Conservation (phyloP, 2,797 vertebrate species). For the Protosalanx chinensis region DNA sequence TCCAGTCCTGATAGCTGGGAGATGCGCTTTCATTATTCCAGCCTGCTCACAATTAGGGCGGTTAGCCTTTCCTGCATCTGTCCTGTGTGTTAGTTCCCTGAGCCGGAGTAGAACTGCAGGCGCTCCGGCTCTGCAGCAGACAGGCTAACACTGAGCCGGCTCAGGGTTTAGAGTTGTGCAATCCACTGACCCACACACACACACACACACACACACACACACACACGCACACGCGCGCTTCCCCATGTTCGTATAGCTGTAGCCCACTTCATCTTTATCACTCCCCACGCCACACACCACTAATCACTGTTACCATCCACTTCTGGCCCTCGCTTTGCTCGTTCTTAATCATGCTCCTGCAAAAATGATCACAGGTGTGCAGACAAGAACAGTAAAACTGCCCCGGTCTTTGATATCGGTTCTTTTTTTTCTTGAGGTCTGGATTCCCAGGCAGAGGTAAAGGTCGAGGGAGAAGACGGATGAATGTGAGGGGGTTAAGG, state of each 20-base stretch:
- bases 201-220: conserved; percentile 65
- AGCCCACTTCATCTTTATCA: conserved; percentile 61
- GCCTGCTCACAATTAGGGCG: conserved; percentile 57
- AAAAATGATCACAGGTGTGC: conserved; percentile 30
- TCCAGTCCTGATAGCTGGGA: conserved; percentile 64
- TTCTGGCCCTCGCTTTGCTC: neutral
- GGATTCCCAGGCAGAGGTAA: neutral
- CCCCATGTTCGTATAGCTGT: conserved; percentile 70
- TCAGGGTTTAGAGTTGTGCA: conserved; percentile 73
- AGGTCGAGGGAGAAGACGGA: neutral
- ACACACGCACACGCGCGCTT: conserved; percentile 73
- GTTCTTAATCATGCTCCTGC: conserved; percentile 30
- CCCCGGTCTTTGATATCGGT: conserved; percentile 10
- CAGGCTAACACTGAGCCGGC: conserved; percentile 73
- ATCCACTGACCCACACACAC: conserved; percentile 42
- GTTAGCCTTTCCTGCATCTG: conserved; percentile 56
- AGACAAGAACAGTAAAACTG: conserved; percentile 40
- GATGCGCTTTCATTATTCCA: conserved; percentile 72
- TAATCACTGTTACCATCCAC: neutral
- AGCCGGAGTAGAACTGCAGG: conserved; percentile 64
- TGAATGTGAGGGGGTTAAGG: conserved; percentile 4
- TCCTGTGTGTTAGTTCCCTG: conserved; percentile 62
- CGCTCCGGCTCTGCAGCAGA: conserved; percentile 66
- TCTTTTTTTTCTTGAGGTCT: conserved; percentile 17
- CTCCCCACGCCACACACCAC: conserved; percentile 38